Conservation (phyloP, 2,797 vertebrate genomes). For the Masticophis lateralis region DNA sequence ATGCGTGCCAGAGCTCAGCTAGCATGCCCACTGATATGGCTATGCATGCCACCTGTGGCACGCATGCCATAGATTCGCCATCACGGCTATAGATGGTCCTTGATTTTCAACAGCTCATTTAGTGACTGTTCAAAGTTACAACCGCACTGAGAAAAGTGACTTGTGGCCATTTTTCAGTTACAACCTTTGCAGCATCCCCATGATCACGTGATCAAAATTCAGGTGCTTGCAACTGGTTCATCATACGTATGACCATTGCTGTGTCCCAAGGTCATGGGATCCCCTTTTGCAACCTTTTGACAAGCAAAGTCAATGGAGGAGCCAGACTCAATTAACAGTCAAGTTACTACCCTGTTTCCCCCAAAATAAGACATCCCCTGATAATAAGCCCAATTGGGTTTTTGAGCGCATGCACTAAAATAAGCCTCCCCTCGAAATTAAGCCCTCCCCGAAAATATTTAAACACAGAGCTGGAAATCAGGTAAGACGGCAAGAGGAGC, state of each 20-base stretch:
- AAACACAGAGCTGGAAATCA: no score
- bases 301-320: not conserved
- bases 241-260: not conserved
- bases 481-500: no score
- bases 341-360: not conserved
- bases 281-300: not conserved
- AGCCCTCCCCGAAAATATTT: no score
- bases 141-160: not conserved
- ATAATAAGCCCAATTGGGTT: no score
- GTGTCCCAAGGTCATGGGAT: not conserved
- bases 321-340: not conserved
- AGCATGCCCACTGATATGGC: no score
- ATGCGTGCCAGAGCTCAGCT: no score
- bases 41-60: no score
- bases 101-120: not conserved
- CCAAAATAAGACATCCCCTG: no score
- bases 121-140: not conserved
- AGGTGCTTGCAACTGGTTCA: not conserved
- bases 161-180: no score
- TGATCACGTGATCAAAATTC: not conserved
- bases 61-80: no score
- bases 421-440: no score
- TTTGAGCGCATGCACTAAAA: no score
- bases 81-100: not conserved
- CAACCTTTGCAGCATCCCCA: not conserved